Evolutionary conservation across 2,797 vertebrate genomes (phyloP).

Genomic region (Bradypodion pumilum): DNA sequence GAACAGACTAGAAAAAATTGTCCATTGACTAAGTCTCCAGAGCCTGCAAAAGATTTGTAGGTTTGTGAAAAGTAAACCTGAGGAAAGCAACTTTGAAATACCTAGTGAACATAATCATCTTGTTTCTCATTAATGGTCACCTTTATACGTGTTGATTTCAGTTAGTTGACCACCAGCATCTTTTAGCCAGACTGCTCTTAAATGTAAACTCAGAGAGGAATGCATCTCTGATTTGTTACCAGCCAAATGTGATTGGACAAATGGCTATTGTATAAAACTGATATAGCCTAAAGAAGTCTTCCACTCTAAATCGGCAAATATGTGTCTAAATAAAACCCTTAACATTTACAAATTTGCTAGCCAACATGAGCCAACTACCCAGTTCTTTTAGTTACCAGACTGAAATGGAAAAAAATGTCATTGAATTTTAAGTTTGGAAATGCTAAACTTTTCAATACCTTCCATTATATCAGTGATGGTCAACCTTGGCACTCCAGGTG

Average conservation of each 20-base stretch:
- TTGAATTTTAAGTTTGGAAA: background rate
- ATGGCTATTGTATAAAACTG: background rate
- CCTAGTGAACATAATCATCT: constrained; percentile 24
- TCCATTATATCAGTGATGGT: background rate
- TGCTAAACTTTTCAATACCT: background rate
- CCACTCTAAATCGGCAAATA: background rate
- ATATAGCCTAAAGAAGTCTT: background rate
- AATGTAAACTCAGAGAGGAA: background rate
- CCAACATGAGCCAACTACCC: background rate
- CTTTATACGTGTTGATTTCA: constrained; percentile 35
- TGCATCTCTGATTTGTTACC: background rate
- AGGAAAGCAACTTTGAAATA: background rate
- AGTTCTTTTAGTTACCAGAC: background rate
- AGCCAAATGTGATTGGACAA: background rate
- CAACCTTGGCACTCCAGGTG: too few relatives aligned
- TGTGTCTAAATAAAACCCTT: background rate
- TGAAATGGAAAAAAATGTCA: background rate
- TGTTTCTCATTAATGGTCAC: constrained; percentile 28
- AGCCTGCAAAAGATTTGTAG: background rate
- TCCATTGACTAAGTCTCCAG: background rate
- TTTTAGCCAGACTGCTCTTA: background rate
- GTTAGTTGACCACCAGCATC: background rate
- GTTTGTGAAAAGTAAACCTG: background rate
- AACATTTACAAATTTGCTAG: background rate
- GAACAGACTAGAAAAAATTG: background rate